Evolutionary conservation across 2,113 vertebrate species (phyloP).

Genomic region (Petaurus breviceps): DNA sequence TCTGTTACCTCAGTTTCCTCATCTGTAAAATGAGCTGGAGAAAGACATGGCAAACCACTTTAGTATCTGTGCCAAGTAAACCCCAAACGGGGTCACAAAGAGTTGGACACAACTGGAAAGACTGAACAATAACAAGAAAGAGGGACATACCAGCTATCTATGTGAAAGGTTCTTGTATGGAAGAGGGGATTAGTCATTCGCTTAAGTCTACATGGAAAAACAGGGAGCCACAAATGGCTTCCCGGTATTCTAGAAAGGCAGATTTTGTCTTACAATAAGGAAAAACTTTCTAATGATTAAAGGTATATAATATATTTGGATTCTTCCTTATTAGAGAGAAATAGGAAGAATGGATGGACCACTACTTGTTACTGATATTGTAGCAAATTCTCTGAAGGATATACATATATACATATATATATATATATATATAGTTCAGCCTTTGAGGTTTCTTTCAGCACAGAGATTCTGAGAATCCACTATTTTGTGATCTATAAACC

Average conservation of each 20-base stretch:
- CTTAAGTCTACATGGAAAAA: not conserved
- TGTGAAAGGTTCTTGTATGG: not conserved
- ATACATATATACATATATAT: no score
- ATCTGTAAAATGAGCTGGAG: not conserved
- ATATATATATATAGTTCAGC: no score
- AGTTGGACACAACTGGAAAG: not conserved
- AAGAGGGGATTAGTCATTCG: not conserved
- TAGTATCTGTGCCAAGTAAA: not conserved
- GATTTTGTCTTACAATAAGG: not conserved
- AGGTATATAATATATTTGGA: not conserved
- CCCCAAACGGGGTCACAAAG: not conserved
- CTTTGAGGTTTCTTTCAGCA: not conserved
- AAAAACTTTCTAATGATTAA: not conserved
- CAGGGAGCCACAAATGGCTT: not conserved
- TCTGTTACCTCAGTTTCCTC: not conserved
- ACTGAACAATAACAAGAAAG: not conserved
- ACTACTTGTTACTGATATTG: not conserved
- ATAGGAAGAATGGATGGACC: not conserved
- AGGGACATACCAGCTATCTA: not conserved
- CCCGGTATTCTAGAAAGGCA: not conserved
- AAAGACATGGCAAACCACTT: not conserved
- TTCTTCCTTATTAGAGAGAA: not conserved
- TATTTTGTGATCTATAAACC: not conserved
- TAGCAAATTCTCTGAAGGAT: not conserved
- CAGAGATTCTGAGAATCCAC: not conserved